Conservation (phyloP, 2,113 vertebrate species). For the Phoenicopterus ruber region DNA sequence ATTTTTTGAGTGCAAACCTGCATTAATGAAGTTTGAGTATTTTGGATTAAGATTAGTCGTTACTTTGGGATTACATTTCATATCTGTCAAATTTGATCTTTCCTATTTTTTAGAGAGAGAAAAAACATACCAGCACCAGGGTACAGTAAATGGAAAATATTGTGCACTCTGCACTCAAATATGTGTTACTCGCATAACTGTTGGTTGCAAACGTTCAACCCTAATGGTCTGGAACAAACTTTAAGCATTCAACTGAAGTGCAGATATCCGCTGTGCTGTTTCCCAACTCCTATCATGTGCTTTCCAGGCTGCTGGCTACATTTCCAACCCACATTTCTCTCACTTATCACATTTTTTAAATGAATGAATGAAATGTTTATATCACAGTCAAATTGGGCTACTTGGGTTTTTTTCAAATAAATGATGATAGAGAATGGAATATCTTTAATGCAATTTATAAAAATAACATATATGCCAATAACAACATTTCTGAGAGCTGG, state of each 20-base stretch:
- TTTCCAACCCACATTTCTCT: constrained; percentile 53
- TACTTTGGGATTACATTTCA: constrained; percentile 35
- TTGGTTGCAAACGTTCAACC: constrained; percentile 42
- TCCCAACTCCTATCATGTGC: constrained; percentile 41
- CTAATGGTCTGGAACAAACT: constrained; percentile 64
- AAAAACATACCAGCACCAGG: not conserved
- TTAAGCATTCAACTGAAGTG: constrained; percentile 32
- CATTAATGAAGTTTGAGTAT: not conserved
- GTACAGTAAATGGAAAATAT: constrained; percentile 59
- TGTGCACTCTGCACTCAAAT: constrained; percentile 22
- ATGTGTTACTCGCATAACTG: constrained; percentile 48
- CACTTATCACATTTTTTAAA: constrained; percentile 42
- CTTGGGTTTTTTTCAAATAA: not conserved
- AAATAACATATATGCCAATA: constrained; percentile 29
- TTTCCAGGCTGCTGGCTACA: constrained; percentile 52
- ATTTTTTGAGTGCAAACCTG: not conserved
- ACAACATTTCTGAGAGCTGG: constrained; percentile 12
- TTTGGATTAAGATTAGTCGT: constrained; percentile 25
- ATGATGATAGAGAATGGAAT: constrained; percentile 18
- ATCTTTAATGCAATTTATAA: constrained; percentile 29
- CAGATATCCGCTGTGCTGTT: constrained; percentile 49
- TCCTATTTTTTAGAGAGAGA: constrained; percentile 9
- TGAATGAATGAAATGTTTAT: constrained; percentile 59
- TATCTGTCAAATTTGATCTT: constrained; percentile 35
- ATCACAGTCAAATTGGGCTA: not conserved